phyloP scores from a whole-genome alignment of 2,797 vertebrate species.

The Tadarida brasiliensis region DNA sequence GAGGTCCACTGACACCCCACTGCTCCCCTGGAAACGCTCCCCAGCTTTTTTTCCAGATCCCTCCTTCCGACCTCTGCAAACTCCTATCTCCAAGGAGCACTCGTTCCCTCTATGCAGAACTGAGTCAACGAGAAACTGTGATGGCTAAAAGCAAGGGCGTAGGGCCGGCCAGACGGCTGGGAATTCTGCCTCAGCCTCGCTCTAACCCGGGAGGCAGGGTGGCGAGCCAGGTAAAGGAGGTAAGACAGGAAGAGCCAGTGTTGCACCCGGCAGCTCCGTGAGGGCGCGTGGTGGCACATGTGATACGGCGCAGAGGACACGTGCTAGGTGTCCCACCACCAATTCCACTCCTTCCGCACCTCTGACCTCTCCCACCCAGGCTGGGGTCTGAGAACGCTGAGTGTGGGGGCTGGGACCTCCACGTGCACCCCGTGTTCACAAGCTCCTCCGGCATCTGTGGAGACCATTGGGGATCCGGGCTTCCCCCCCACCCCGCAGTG shows the following conservation, averaged over 20 bases:
- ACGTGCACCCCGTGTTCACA: not conserved
- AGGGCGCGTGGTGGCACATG: not conserved
- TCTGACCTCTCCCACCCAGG: not conserved
- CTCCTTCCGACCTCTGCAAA: not conserved
- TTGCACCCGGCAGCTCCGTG: not conserved
- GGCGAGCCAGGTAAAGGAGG: not conserved
- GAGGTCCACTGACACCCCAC: not conserved
- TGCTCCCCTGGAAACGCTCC: not conserved
- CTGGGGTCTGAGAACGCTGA: not conserved
- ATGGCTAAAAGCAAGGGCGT: not conserved
- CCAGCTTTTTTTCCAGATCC: not conserved
- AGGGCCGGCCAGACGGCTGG: not conserved
- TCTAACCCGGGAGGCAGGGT: not conserved
- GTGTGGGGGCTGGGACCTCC: not conserved
- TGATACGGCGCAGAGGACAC: not conserved
- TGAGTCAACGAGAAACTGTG: not conserved
- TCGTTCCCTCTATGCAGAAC: not conserved
- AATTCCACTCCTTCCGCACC: not conserved
- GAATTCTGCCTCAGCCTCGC: not conserved
- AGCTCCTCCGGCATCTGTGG: not conserved
- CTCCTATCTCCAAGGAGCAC: not conserved
- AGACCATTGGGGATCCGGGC: not conserved
- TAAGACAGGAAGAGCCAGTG: not conserved
- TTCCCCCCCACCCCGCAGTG: not conserved
- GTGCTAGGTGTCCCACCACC: not conserved